These are phyloP conservation scores for Lasiurus cinereus DNA, from an alignment of 2,113 vertebrate genomes.

Conservation along the genomic window DNA sequence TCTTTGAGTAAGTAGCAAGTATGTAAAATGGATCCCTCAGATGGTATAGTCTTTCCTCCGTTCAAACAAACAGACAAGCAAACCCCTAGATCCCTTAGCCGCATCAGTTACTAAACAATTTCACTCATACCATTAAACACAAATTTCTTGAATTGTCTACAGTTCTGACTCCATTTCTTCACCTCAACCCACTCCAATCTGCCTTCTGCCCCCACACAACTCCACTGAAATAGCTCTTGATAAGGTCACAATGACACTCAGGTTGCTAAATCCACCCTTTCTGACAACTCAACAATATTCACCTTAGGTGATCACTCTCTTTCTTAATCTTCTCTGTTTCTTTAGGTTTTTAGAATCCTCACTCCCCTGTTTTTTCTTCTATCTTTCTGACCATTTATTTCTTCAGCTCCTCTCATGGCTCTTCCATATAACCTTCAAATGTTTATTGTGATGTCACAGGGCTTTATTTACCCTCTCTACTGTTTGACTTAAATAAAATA, in stretches of 20 bases:
- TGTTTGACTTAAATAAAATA: slow-evolving; percentile 42
- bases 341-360: background rate
- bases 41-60: background rate
- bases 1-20: slow-evolving; percentile 29
- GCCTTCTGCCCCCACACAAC: slow-evolving; percentile 35
- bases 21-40: background rate
- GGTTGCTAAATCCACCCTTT: slow-evolving; percentile 58
- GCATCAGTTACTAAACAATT: slow-evolving; percentile 13
- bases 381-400: slow-evolving; percentile 18
- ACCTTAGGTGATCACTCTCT: slow-evolving; percentile 28
- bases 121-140: slow-evolving; percentile 21
- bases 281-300: slow-evolving; percentile 44
- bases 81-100: background rate
- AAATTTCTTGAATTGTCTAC: slow-evolving; percentile 53
- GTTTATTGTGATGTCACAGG: slow-evolving; percentile 37
- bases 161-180: slow-evolving; percentile 65
- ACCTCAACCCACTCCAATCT: slow-evolving; percentile 68
- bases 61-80: slow-evolving; percentile 25
- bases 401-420: background rate
- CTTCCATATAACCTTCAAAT: background rate
- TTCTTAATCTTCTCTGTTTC: background rate
- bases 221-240: slow-evolving; percentile 60
- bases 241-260: slow-evolving; percentile 60
- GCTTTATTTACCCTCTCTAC: background rate
- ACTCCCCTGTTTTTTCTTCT: background rate